Evolutionary conservation across 1,140 invertebrate species (phyloP), one percentile per base, ranked within the genome.

Genomic region (Aphelinus certus): DNA sequence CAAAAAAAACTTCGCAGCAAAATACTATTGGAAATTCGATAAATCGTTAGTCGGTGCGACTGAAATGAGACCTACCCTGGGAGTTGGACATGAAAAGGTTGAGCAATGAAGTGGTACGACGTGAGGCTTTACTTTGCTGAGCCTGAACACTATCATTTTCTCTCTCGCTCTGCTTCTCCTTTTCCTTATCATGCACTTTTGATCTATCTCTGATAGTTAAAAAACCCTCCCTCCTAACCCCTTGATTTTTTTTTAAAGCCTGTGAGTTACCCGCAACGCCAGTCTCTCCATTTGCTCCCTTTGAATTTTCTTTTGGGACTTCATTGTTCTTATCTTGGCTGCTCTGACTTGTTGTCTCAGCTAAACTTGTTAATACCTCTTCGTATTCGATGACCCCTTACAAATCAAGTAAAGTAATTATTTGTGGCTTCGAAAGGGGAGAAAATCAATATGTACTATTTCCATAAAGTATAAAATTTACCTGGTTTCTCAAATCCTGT

Each of bases 21-120:
- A 49, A 6, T 68, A 57, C 45, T 46, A 7, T 60, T 47, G 26
- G 57, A 61, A 64, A 71, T 71, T 64, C 49, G 1, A 45, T 42
- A 42, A 64, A 49, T 58, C 53, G 26, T 57, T 73, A 60, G 47
- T 73, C 58, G 58, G 55, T 63, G 65, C 72, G 51, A 62, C 45
- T 74, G 64, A 74, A 68, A 56, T 74, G 42, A 9, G 7, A 88
- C 86, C 85, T 96, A 93, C 94, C 95, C 92, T 95, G 94, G 89
- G 95, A 95, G 90, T 95, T 95, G 90, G 95, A 95, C 90, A 95
- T 95, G 91, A 96, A 97, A 89, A 96, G 91, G 92, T 97, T 96
- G 88, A 96, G 92, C 86, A 97, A 92, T 88, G 95, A 96, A 87
- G 95, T 96, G 88, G 95, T 95, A 90, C 95, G 94, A 88, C 95